Evolutionary conservation across 1,140 invertebrate species (phyloP).

Genomic region (Acyrthosiphon pisum): DNA sequence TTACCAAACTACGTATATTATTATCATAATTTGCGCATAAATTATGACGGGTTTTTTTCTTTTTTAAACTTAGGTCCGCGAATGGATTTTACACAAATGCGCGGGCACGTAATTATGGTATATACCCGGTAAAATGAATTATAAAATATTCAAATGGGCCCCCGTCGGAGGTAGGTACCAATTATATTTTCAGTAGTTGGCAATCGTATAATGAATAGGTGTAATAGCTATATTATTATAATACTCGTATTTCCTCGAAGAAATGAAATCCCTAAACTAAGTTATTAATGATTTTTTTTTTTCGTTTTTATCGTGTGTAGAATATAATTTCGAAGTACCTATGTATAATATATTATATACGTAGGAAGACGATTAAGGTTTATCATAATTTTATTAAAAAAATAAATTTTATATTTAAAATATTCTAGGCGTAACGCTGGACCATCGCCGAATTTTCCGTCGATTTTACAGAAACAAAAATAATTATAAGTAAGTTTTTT

Average conservation of each 20-base stretch:
- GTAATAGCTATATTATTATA: not conserved
- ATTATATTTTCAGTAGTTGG: not conserved
- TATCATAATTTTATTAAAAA: not conserved
- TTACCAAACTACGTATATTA: not conserved
- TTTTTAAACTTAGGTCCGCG: not conserved
- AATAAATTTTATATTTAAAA: not conserved
- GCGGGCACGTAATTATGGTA: not conserved
- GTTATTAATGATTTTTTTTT: not conserved
- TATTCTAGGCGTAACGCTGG: not conserved
- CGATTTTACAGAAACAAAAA: not conserved
- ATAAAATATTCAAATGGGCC: not conserved
- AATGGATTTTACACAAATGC: not conserved
- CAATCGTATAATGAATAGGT: not conserved
- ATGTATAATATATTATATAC: not conserved
- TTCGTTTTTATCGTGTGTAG: not conserved
- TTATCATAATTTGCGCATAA: not conserved
- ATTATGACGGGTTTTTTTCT: slow-evolving; percentile 7
- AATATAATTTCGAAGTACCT: not conserved
- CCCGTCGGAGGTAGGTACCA: not conserved
- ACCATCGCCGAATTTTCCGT: not conserved
- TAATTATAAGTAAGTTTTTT: not conserved
- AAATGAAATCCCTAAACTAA: not conserved
- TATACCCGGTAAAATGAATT: not conserved
- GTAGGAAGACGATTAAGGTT: not conserved
- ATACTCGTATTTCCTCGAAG: not conserved